Percentiles rank a stretch among this genome's conserved stretches.
Conservation (phyloP, 2,888 invertebrate genomes). For the Elysia crispata region DNA sequence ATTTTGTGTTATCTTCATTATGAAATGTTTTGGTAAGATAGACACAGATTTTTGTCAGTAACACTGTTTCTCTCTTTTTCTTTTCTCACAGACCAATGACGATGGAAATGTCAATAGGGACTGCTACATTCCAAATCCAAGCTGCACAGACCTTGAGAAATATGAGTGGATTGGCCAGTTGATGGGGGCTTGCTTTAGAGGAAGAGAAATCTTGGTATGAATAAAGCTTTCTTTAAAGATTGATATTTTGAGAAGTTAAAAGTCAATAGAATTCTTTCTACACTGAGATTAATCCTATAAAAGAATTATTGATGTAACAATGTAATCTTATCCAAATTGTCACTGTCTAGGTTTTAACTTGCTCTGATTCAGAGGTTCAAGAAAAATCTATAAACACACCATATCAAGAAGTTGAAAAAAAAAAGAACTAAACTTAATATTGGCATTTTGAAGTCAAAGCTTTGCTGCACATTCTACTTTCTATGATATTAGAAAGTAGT, state of each 20-base stretch:
- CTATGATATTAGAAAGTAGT: no score
- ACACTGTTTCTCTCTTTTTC: neutral
- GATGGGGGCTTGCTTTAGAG: conserved; percentile 77
- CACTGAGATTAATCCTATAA: no score
- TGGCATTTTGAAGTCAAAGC: neutral
- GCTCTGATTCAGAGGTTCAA: neutral
- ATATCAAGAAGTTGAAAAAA: neutral
- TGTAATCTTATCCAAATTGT: neutral
- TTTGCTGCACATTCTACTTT: no score
- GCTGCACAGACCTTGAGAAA: conserved; percentile 70
- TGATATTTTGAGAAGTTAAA: no score
- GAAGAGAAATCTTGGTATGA: conserved; percentile 75
- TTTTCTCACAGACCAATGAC: conserved; percentile 43
- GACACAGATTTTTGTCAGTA: neutral
- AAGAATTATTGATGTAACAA: no score
- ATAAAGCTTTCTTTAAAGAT: neutral
- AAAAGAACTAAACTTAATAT: neutral
- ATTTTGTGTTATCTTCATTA: neutral
- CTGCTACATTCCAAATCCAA: conserved; percentile 74
- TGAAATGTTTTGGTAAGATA: neutral
- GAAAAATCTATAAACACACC: neutral
- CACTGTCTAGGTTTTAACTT: neutral
- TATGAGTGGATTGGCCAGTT: conserved; percentile 77
- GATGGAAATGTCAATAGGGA: conserved; percentile 62
- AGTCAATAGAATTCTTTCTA: no score